Conservation (phyloP, 1,140 invertebrate species). For the Mycetomoellerius zeteki region DNA sequence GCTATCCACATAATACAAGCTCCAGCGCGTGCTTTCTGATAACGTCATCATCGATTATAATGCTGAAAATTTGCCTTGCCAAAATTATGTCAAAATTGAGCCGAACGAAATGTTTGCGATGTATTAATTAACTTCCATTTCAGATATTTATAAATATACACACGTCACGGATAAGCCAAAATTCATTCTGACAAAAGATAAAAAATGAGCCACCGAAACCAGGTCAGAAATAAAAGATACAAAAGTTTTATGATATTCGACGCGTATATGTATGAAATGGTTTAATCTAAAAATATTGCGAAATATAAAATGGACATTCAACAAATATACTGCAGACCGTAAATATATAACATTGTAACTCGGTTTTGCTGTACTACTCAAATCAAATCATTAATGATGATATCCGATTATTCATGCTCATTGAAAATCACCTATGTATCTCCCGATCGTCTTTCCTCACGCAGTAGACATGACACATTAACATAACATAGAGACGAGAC, state of each 20-base stretch:
- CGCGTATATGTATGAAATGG: background rate
- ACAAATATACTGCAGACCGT: background rate
- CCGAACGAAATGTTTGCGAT: background rate
- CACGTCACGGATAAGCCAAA: too few species aligned
- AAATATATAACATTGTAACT: background rate
- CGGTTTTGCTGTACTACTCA: background rate
- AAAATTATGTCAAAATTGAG: background rate
- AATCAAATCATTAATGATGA: slow-evolving; percentile 25
- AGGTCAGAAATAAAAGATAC: background rate
- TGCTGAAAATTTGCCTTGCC: background rate
- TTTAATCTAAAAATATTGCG: slow-evolving; percentile 20
- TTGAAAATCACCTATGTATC: slow-evolving; percentile 45
- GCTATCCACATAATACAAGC: slow-evolving; percentile 15
- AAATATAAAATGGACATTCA: background rate
- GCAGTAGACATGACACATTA: slow-evolving; percentile 31
- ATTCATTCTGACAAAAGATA: slow-evolving; percentile 5
- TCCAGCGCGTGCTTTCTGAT: background rate
- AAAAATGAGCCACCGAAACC: background rate
- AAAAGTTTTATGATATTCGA: background rate
- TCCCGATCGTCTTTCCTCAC: slow-evolving; percentile 14
- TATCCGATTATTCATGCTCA: slow-evolving; percentile 41
- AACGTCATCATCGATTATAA: background rate
- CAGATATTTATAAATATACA: background rate
- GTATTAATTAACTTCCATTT: slow-evolving; percentile 1
- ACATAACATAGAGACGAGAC: slow-evolving; percentile 15